Evolutionary conservation across 2,113 vertebrate genomes (phyloP).

Genomic region (Onychostoma macrolepis): DNA sequence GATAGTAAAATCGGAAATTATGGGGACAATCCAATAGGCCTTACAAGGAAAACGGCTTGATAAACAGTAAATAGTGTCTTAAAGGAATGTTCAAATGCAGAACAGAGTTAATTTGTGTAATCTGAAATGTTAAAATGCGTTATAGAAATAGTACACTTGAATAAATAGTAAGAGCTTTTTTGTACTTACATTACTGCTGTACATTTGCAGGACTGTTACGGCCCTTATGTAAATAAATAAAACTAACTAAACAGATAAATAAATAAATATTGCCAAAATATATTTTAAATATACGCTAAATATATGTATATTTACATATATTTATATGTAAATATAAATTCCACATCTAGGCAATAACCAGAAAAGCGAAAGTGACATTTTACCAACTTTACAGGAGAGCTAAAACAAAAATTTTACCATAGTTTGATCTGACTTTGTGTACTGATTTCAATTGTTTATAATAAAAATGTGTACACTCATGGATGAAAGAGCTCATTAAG

Average conservation of each 20-base stretch:
- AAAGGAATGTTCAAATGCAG: neutral
- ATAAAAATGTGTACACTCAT: too few species aligned
- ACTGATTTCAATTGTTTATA: too few species aligned
- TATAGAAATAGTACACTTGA: neutral
- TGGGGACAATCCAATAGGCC: neutral
- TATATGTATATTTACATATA: neutral
- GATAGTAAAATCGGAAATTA: neutral
- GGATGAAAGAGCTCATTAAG: too few species aligned
- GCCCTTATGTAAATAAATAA: neutral
- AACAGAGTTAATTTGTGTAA: too few species aligned
- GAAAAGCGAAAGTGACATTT: too few species aligned
- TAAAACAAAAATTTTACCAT: too few species aligned
- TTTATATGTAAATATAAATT: too few species aligned
- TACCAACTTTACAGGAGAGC: too few species aligned
- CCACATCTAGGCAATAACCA: neutral
- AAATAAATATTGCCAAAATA: neutral
- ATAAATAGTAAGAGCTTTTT: neutral
- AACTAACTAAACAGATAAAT: too few species aligned
- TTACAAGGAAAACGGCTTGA: neutral
- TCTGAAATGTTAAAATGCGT: too few species aligned
- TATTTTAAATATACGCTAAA: neutral
- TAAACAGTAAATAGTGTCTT: neutral
- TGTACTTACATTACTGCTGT: neutral
- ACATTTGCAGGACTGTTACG: neutral
- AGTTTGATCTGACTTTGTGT: too few species aligned